Base-by-base conservation (phyloP, 2,113 vertebrate species). In the Calyptomena viridis region DNA sequence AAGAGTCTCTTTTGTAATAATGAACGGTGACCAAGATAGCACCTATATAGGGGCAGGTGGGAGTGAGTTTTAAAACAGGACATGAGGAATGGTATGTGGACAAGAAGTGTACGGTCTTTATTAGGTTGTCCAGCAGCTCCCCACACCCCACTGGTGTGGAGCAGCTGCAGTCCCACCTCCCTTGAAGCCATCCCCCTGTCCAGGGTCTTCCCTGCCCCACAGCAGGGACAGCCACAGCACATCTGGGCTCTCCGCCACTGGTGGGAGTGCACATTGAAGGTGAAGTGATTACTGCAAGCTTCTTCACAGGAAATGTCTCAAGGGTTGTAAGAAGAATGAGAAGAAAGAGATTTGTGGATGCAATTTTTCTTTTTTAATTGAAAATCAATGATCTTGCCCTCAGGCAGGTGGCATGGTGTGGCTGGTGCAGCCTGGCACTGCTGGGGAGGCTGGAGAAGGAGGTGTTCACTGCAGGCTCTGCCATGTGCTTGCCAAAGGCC, bases 21-120 rank as follows among this genome's bases (percentile, higher is more conserved):
- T 14, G 19, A 80, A 77, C 0, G 1, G 55, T 55, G 75, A 39
- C 1, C 0, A 0, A 52, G 67, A 52, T 3, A 66, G 22, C 44
- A 46, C 42, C 25, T 19, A 5, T 63, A 2, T 71, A 11, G 37
- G 17, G 49, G 30, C 21, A 78, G 56, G 2, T 56, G 4, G 6
- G 31, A 77, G 30, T 25, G 59, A 69, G 21, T 46, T 92, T 75
- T 87, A 44, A 44, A 90, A 53, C 12, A 63, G 39, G 18, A 46
- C 21, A 37, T 37, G 55, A 85, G 46, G n/a, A 93, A 56, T 28
- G 0, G 0, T 3, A 2, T 1, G 16, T 50, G 39, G 33, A 69
- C n/a, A 69, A 96, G 52, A 46, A 31, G 9, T 1, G 3, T 2
- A 2, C 33, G 47, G 23, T 40, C 30, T 69, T 52, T 42, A 25